Base-by-base conservation (phyloP, 2,797 vertebrate genomes). In the Rachycentron canadum region DNA sequence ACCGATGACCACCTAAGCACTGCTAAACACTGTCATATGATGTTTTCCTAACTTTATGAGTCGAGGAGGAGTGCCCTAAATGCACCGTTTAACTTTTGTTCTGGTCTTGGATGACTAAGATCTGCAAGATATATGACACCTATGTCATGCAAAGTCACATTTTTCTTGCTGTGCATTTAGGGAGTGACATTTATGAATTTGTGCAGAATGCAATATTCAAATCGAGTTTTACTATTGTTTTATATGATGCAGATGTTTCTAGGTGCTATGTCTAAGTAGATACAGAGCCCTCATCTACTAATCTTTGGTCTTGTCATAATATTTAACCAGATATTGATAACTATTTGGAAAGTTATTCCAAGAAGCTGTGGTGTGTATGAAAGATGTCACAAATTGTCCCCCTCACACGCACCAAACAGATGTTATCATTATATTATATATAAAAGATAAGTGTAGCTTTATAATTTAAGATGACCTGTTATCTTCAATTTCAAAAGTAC, bases 21-120 rank as follows among this genome's bases (percentile, higher is more conserved):
- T 80, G 76, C 68, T 69, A 45, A 61, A 78, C 17, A 17, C 56
- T 43, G 63, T 67, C 73, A 77, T 47, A 34, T 40, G n/a, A 62
- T 38, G 58, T 82, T 84, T 82, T 81, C 47, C 28, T 41, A 82
- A 57, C 79, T 84, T 86, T 73, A 83, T 52, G 75, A 85, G 82
- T 71, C 17, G 10, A 32, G 12, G 6, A 61, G 62, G 80, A 57
- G 57, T 55, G 45, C 73, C 7, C 17, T 50, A 21, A 60, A 64
- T 13, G 14, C 49, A 30, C 63, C 0, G 26, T 78, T 76, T 58
- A 71, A 76, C 26, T 28, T 52, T 61, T 19, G 47, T 70, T 26
- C 45, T 64, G 66, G 13, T 69, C 71, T 56, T 23, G 45, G 62
- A 41, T 58, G 43, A 38, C 17, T 6, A 55, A 25, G 30, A 21